Conservation (phyloP, 2,888 invertebrate species). For the Stramonita haemastoma region DNA sequence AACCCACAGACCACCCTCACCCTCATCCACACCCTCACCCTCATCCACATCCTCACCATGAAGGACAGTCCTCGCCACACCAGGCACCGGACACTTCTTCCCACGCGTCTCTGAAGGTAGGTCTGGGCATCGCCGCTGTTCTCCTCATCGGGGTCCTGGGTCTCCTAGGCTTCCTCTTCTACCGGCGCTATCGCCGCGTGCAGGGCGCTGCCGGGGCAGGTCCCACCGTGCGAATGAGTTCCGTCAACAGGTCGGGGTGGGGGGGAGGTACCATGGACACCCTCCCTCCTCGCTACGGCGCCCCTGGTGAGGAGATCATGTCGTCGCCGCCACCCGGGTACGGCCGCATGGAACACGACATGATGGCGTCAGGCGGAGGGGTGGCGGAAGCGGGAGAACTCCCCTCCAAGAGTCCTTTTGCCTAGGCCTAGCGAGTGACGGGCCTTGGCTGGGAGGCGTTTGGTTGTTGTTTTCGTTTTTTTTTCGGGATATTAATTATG, state of each 20-base stretch:
- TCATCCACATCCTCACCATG: neutral
- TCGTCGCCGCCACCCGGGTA: conserved; percentile 5
- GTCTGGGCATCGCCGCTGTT: conserved; percentile 1
- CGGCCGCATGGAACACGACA: conserved; percentile 1
- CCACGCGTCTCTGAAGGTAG: neutral
- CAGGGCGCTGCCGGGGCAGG: neutral
- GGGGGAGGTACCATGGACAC: neutral
- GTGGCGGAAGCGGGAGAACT: conserved; percentile 23
- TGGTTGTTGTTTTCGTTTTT: neutral
- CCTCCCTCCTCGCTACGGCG: conserved; percentile 4
- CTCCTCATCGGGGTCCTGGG: neutral
- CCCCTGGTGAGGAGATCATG: conserved; percentile 15
- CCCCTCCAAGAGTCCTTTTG: conserved; percentile 16
- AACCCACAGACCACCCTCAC: neutral
- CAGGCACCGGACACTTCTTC: neutral
- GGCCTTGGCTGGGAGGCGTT: neutral
- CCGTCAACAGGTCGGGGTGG: neutral
- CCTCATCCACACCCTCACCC: neutral
- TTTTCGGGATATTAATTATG: too few relatives aligned
- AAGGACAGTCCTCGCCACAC: neutral
- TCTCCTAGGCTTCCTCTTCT: neutral
- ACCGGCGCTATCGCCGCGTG: neutral
- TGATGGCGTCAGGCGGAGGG: neutral
- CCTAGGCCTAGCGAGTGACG: neutral
- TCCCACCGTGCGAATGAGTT: neutral